Base-by-base conservation (phyloP, 2,113 vertebrate species). In the Varanus salvator region DNA sequence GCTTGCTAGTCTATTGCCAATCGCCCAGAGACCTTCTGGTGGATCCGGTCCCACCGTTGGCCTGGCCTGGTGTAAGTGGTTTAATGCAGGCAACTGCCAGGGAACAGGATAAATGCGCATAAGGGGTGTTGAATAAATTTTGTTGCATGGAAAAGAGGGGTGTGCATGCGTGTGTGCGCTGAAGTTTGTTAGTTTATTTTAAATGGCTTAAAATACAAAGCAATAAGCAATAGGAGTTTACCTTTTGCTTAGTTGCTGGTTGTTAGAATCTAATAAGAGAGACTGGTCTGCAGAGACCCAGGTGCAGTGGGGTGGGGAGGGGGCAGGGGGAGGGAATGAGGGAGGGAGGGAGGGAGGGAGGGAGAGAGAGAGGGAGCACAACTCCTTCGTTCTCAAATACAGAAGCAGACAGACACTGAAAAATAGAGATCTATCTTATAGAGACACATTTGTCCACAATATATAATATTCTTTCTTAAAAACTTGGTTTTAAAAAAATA, bases 361-460 rank as follows among this genome's bases (percentile, higher is more conserved):
- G 21, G 12, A 11, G 48, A 25, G 19, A 38, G n/a, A 74, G 44
- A 9, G 1, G n/a, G 14, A 54, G 3, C 3, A 11, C 3, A 8
- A n/a, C 50, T 78, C 74, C 21, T 64, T 89, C 4, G 60, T 78
- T 85, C 54, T 85, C 88, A 69, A 68, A 89, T 78, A 68, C 31
- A 84, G 74, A 52, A 52, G 60, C 60, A 23, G 44, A 66, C 88
- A 89, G 44, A 80, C 75, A 80, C 60, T 52, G 54, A 85, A 85
- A 89, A 89, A 89, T 80, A 89, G 75, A 85, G 87, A 89, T 89
- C 82, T 89, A 89, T 85, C 82, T 54, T 71, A 84, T 68, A 78
- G 60, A 85, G 54, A 23, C 60, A 38, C 82, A 71, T 85, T 11
- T 80, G 48, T 89, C 74, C 60, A 83, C 80, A n/a, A n/a, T 84